Percentiles rank a stretch among this genome's conserved stretches.
Conservation (phyloP, 2,888 invertebrate species). For the Sarcophaga carnaria region DNA sequence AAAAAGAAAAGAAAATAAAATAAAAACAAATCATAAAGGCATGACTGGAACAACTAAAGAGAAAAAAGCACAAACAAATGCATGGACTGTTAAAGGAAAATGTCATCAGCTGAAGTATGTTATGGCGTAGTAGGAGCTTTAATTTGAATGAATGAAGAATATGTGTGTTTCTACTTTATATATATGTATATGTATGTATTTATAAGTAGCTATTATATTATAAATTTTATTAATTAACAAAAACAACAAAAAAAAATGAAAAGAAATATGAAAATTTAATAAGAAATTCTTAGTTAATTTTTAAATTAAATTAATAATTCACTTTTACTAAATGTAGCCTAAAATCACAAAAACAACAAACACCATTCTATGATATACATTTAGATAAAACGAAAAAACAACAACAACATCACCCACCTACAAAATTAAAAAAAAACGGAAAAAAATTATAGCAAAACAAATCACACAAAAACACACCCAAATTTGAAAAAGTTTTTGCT, state of each 20-base stretch:
- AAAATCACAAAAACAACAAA: slow-evolving; percentile 19
- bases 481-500: slow-evolving; percentile 2
- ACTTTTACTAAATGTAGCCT: slow-evolving; percentile 41
- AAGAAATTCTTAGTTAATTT: slow-evolving; percentile 51
- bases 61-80: too few species aligned
- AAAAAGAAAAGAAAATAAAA: slow-evolving; percentile 36
- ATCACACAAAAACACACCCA: slow-evolving; percentile 41
- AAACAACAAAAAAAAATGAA: slow-evolving; percentile 22
- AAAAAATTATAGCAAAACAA: slow-evolving; percentile 24
- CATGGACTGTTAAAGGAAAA: slow-evolving; percentile 11
- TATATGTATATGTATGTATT: slow-evolving; percentile 38
- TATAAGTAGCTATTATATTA: slow-evolving; percentile 58
- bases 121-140: slow-evolving; percentile 55
- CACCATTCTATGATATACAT: neutral
- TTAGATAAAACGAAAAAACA: slow-evolving; percentile 28
- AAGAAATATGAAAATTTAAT: slow-evolving; percentile 16
- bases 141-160: slow-evolving; percentile 24
- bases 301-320: slow-evolving; percentile 49
- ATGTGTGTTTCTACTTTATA: slow-evolving; percentile 57
- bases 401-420: slow-evolving; percentile 64
- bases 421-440: slow-evolving; percentile 1
- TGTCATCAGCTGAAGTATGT: slow-evolving; percentile 61
- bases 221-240: slow-evolving; percentile 49
- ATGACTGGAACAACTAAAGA: slow-evolving; percentile 49
- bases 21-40: slow-evolving; percentile 39